Conservation (phyloP, 1,140 invertebrate species). For the Mamestra configurata region DNA sequence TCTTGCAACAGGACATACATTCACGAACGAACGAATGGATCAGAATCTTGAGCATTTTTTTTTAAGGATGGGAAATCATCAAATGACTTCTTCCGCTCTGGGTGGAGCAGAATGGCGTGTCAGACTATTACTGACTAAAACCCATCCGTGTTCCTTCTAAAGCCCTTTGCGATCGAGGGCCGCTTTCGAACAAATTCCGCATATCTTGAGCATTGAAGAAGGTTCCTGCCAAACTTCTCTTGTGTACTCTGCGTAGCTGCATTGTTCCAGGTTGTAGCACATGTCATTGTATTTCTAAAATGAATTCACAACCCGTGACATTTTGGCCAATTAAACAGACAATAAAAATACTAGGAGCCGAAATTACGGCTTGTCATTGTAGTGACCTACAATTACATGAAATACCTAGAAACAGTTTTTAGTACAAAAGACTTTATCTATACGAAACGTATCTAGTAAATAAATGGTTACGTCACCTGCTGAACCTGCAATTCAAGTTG, state of each 20-base stretch:
- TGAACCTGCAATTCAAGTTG: slow-evolving; percentile 17
- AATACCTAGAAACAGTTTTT: slow-evolving; percentile 3
- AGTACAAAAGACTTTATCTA: neutral
- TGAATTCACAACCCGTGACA: neutral
- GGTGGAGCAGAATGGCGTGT: no score
- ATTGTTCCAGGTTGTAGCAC: no score
- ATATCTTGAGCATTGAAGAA: neutral
- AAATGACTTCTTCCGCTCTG: no score
- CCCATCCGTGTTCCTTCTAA: no score
- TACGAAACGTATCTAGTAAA: neutral
- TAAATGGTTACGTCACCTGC: neutral
- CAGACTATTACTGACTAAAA: no score
- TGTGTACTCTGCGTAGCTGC: no score
- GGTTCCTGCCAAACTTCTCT: neutral
- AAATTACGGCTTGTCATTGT: slow-evolving; percentile 25
- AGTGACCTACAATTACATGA: slow-evolving; percentile 38
- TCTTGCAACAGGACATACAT: neutral
- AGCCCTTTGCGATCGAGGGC: no score
- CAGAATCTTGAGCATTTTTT: no score
- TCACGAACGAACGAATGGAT: neutral
- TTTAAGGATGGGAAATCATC: no score
- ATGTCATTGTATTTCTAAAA: neutral
- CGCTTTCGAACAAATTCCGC: no score
- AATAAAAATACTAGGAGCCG: neutral
- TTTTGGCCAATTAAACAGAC: neutral